Evolutionary conservation across 30 jellyfish, hydroid and myxozoan species (phyloP), one percentile per base, ranked within the genome.

Genomic region (Hydractinia symbiolongicarpus): DNA sequence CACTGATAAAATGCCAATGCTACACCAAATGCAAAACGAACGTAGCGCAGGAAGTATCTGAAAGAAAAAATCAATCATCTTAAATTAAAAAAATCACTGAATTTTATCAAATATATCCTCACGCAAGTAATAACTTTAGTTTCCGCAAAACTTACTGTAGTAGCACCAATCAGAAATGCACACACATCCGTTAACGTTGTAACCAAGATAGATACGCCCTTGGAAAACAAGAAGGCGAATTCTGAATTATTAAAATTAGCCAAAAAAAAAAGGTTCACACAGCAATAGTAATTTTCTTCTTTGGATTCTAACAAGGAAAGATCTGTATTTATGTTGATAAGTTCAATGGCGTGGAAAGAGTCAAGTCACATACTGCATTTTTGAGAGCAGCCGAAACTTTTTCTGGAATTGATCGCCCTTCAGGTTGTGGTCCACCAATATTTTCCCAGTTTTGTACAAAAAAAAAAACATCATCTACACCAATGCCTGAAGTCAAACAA

Each of bases 161-260:
- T 69, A 4, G 97, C 97, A 11, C 97, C 97, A 75, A 90, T 77
- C 83, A 90, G 62, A 60, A 90, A 90, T 7, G 97, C 97, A 70
- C 84, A 83, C 16, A 85, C 85, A 76, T 90, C 97, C 8, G 97
- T 90, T 86, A 84, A 56, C 17, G 97, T 84, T 7, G 97, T 90
- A 6, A 90, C 92, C 8, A 86, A 67, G 71, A 90, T 81, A 5
- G 97, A 91, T 15, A 90, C 93, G 52, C 97, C 97, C 96, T 89
- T 50, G 16, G 54, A 50, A 9, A 9, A 52, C 8, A 52, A 67
- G 14, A 73, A 56, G 11, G 53, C 52, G 40, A 50, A 55, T 9
- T 17, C 0, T 20, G 14, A 77, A 77, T 4, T 15, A 77, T 77
- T 8, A 4, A 8, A 77, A 52, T 11, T 50, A 53, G 86, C 51